These are phyloP conservation scores for Xiphophorus birchmanni DNA, from an alignment of 2,797 vertebrate species.

Conservation along the genomic window DNA sequence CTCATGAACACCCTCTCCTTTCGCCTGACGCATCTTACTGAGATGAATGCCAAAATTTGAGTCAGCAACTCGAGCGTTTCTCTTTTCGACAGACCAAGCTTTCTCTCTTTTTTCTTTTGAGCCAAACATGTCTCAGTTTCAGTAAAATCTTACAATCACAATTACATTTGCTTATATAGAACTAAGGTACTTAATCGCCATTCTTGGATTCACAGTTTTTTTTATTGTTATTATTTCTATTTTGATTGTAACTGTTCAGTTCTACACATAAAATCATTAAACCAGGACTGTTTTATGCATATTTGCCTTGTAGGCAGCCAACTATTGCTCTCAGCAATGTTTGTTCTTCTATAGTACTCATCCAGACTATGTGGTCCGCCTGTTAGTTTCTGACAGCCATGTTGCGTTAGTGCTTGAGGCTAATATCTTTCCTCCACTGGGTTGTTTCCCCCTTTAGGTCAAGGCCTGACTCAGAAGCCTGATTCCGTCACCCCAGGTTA, in stretches of 20 bases:
- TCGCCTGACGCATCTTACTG: constrained; percentile 58
- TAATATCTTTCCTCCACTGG: constrained; percentile 67
- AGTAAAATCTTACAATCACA: constrained; percentile 16
- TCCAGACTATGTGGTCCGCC: constrained; percentile 44
- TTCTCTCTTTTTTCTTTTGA: constrained; percentile 4
- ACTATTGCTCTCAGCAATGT: constrained; percentile 55
- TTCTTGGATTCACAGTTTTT: not conserved
- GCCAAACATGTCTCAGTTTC: constrained; percentile 37
- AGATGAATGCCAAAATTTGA: constrained; percentile 68
- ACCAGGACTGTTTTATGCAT: constrained; percentile 1
- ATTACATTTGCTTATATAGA: not conserved
- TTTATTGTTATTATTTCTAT: not conserved
- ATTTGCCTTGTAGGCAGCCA: constrained; percentile 21
- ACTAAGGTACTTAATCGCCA: constrained; percentile 10
- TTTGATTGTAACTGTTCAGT: constrained; percentile 8
- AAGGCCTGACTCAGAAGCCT: constrained; percentile 78
- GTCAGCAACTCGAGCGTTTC: constrained; percentile 59
- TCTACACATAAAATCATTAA: constrained; percentile 18
- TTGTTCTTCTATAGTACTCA: constrained; percentile 58
- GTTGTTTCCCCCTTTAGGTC: constrained; percentile 71
- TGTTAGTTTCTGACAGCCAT: constrained; percentile 68
- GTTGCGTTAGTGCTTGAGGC: constrained; percentile 63
- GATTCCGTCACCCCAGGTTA: constrained; percentile 80
- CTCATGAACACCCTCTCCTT: constrained; percentile 43
- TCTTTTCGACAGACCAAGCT: constrained; percentile 24